Evolutionary conservation across 2,113 vertebrate species (phyloP).

Genomic region (Candoia aspera): DNA sequence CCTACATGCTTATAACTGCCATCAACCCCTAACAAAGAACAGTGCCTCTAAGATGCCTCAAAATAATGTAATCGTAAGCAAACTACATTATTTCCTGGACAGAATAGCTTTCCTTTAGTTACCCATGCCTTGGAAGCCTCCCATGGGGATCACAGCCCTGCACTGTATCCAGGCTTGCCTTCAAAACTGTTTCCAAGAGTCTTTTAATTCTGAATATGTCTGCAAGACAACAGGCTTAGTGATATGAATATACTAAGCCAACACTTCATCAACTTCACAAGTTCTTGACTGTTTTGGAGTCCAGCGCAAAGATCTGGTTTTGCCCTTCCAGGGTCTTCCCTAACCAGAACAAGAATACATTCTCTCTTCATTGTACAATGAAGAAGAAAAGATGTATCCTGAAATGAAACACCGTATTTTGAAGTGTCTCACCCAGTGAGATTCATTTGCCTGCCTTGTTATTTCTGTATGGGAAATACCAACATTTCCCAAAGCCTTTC

Average conservation of each 20-base stretch:
- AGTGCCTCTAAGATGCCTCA: background rate
- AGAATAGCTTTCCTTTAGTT: background rate
- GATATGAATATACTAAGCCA: background rate
- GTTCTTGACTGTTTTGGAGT: background rate
- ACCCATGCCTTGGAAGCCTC: background rate
- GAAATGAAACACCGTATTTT: too few relatives aligned
- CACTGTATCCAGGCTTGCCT: background rate
- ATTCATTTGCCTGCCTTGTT: background rate
- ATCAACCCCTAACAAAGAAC: conserved; percentile 5
- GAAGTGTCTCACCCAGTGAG: background rate
- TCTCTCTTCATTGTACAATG: background rate
- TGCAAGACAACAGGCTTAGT: background rate
- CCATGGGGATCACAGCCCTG: background rate
- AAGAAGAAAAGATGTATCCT: too few relatives aligned
- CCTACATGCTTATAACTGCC: background rate
- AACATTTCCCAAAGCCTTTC: background rate
- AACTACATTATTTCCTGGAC: background rate
- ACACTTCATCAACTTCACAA: background rate
- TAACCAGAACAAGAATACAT: background rate
- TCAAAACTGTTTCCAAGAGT: background rate
- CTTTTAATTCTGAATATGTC: background rate
- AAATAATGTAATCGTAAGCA: background rate
- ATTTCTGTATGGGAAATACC: background rate
- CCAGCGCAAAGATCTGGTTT: background rate
- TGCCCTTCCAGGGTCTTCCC: background rate